Evolutionary conservation across 2,797 vertebrate genomes (phyloP), one percentile per base, ranked within the genome.

Genomic region (Synaphobranchus kaupii): DNA sequence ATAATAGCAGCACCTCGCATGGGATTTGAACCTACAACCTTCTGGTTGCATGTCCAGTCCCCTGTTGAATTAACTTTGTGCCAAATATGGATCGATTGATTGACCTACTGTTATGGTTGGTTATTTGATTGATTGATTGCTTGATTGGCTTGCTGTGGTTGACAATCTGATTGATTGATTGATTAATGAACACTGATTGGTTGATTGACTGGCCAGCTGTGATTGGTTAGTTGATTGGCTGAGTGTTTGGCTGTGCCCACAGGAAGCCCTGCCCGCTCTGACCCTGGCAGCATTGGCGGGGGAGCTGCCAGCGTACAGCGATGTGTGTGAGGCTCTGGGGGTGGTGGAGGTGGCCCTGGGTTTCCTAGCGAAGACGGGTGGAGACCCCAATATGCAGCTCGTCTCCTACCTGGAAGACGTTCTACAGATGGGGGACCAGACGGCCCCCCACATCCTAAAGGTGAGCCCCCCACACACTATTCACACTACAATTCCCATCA

Each of bases 321-420:
- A 99, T 0, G 94, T 97, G 90, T 99, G 97, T 60, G 98, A 99
- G 60, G 97, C 98, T 5, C 92, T 99, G 89, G 95, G 96, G 6
- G 92, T 96, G 4, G 87, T 96, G 85, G 98, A 99, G 89, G 95
- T 98, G 84, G 95, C 95, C 0, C 90, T 99, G 80, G 97, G 98
- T 9, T 99, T 99, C 93, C 95, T 99, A 73, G 97, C 98, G 92
- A 98, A 96, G 91, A 97, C 97, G 0, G 97, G 97, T 0, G 97
- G 95, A 86, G 92, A 96, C 0, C 83, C 96, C 0, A 87, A 95
- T 56, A 95, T 97, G 96, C 93, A 93, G 89, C 92, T 99, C 89
- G 94, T 94, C 0, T 63, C 71, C 22, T 99, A 99, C 89, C 90
- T 98, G 12, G 94, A 96, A 91, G 94, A 97, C 0, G 88, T 95